Conservation (phyloP, 2,113 vertebrate species). For the Oncorhynchus mykiss region DNA sequence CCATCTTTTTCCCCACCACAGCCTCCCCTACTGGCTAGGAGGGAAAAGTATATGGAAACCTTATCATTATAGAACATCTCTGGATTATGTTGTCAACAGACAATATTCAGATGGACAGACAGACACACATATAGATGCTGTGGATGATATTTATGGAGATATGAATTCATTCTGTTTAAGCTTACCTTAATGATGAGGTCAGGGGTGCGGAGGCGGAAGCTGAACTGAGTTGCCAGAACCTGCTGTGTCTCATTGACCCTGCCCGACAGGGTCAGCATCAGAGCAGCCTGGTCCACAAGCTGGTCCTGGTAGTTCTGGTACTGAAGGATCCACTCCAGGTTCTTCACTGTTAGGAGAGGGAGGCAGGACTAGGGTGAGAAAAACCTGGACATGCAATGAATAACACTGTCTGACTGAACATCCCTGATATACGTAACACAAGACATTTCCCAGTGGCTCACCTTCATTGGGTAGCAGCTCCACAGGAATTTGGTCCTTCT, state of each 20-base stretch:
- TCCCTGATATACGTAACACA: background rate
- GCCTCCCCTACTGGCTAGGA: conserved; percentile 77
- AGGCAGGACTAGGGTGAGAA: conserved; percentile 48
- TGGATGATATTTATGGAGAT: background rate
- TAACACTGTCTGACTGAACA: background rate
- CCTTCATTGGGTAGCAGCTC: conserved; percentile 68
- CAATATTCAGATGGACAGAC: background rate
- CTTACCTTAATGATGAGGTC: conserved; percentile 73
- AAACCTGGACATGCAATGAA: conserved; percentile 47
- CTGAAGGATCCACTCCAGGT: conserved; percentile 69
- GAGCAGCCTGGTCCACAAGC: conserved; percentile 82
- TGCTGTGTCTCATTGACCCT: conserved; percentile 80
- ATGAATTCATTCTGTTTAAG: background rate
- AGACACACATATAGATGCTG: background rate
- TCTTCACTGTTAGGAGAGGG: conserved; percentile 67
- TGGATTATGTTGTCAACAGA: background rate
- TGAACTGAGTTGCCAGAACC: conserved; percentile 85
- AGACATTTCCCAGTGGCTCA: conserved; percentile 45
- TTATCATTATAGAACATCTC: background rate
- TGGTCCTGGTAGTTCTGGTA: conserved; percentile 78
- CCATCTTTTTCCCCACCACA: conserved; percentile 77
- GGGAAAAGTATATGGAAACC: background rate
- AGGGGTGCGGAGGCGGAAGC: conserved; percentile 81
- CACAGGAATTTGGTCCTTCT: conserved; percentile 62
- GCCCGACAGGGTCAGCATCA: conserved; percentile 82